These are phyloP conservation scores for Sphaerophoria rueppellii DNA, from an alignment of 2,888 invertebrate genomes.

Conservation along the genomic window DNA sequence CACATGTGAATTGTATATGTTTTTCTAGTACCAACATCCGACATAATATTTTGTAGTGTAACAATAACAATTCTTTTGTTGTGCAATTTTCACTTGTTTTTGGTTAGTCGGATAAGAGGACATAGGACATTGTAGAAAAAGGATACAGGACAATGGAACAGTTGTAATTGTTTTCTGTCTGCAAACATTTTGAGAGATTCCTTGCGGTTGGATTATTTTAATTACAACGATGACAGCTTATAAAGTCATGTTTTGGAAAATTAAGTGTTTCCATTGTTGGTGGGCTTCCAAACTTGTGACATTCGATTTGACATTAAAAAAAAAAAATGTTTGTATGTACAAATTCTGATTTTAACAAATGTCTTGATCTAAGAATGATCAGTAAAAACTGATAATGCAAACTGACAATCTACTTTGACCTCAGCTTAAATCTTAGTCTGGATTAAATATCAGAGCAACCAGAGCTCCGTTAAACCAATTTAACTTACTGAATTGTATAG, in stretches of 20 bases:
- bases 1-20: neutral
- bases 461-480: no score
- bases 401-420: no score
- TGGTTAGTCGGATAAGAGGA: conserved; percentile 17
- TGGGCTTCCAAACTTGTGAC: no score
- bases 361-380: no score
- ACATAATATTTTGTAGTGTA: conserved; percentile 19
- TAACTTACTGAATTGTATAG: no score
- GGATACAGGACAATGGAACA: conserved; percentile 41
- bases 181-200: neutral
- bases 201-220: conserved; percentile 4
- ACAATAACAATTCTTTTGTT: conserved; percentile 18
- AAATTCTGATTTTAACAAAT: no score
- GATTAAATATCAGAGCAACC: no score
- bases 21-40: conserved; percentile 12
- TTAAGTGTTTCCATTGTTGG: no score
- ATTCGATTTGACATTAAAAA: no score
- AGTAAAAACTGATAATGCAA: no score
- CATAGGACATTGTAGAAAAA: neutral
- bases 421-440: no score
- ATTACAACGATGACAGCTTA: conserved; percentile 30
- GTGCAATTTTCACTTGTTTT: conserved; percentile 11
- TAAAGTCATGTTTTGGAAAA: neutral
- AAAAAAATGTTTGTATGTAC: no score
- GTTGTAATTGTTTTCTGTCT: conserved; percentile 26